Evolutionary conservation across 1,140 invertebrate species (phyloP).

Genomic region (Pachypsylla venusta): DNA sequence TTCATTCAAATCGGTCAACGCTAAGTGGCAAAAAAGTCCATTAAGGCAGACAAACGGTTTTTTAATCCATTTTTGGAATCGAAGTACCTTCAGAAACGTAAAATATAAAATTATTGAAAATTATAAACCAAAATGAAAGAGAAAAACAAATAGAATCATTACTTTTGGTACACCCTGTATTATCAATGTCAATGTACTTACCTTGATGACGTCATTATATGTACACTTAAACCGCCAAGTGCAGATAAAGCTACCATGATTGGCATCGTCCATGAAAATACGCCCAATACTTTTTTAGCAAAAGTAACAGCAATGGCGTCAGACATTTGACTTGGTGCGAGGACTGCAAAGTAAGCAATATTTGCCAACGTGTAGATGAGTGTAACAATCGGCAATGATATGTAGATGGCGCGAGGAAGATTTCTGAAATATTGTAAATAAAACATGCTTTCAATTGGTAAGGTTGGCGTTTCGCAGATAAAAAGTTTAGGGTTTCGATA

Average conservation of each 20-base stretch:
- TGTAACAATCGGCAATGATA: conserved; percentile 82
- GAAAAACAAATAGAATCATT: no score
- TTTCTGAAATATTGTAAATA: conserved; percentile 49
- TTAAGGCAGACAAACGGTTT: no score
- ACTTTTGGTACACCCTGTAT: no score
- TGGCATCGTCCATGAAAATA: conserved; percentile 62
- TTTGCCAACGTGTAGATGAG: conserved; percentile 84
- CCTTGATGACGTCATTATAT: conserved; percentile 72
- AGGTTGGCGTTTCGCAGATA: no score
- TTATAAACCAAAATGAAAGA: no score
- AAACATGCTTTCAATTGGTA: neutral
- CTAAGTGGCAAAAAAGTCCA: no score
- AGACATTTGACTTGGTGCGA: conserved; percentile 70
- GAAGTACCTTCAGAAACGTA: no score
- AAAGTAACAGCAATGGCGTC: conserved; percentile 90
- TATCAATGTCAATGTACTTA: no score
- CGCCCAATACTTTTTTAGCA: conserved; percentile 53
- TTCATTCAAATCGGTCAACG: no score
- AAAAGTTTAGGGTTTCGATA: no score
- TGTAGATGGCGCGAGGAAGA: conserved; percentile 83
- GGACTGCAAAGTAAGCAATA: conserved; percentile 81
- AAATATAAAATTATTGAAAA: no score
- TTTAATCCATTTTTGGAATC: no score
- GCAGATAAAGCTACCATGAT: conserved; percentile 71
- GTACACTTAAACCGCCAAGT: conserved; percentile 71